Conservation (phyloP, 2,113 vertebrate species). For the Marcusenius ussheri region DNA sequence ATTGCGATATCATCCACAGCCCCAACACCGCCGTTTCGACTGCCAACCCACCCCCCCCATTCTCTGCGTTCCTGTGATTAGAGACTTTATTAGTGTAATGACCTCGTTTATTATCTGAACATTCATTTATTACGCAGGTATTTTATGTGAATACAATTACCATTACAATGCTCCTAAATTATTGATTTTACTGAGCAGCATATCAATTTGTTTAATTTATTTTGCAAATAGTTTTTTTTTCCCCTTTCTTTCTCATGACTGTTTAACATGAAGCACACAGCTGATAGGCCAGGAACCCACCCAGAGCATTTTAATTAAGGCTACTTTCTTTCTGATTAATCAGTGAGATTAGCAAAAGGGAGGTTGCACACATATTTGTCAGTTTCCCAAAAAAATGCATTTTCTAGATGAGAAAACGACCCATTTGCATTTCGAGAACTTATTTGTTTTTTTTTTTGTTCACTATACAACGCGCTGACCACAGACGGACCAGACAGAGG, state of each 20-base stretch:
- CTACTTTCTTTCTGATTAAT: constrained; percentile 12
- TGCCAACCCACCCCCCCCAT: neutral
- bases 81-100: constrained; percentile 18
- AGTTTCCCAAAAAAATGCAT: constrained; percentile 19
- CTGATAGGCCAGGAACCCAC: neutral
- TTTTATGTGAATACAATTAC: constrained; percentile 16
- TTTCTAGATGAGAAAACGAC: constrained; percentile 13
- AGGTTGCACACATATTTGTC: constrained; percentile 12
- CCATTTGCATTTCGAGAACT: constrained; percentile 6
- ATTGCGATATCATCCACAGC: neutral
- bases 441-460: neutral
- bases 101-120: constrained; percentile 11
- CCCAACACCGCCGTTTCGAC: neutral
- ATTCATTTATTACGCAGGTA: constrained; percentile 10
- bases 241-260: neutral
- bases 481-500: neutral
- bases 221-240: constrained; percentile 13
- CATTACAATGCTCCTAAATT: constrained; percentile 17
- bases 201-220: constrained; percentile 19
- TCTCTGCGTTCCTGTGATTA: neutral
- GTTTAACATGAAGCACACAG: constrained; percentile 3
- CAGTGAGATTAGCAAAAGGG: neutral
- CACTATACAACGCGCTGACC: neutral
- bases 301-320: constrained; percentile 17
- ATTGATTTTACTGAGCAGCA: constrained; percentile 18